Conservation (phyloP, 2,113 vertebrate species). For the Cyrtonyx montezumae region DNA sequence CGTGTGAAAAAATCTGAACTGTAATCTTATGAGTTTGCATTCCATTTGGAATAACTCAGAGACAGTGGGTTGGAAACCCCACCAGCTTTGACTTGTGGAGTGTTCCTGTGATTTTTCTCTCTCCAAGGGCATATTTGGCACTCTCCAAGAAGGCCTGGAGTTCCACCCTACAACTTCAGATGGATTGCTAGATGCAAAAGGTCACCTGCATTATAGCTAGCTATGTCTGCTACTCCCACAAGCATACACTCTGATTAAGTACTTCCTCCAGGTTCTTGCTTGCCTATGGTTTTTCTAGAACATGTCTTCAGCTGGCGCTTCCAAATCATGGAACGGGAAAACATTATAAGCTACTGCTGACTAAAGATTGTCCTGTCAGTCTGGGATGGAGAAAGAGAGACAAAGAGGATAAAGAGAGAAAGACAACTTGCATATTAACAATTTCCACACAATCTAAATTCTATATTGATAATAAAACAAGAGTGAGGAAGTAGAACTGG, state of each 20-base stretch:
- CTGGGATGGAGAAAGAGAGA: background rate
- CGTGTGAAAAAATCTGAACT: background rate
- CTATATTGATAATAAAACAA: background rate
- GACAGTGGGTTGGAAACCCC: background rate
- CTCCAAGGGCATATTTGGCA: background rate
- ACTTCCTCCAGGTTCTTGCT: background rate
- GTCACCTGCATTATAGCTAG: background rate
- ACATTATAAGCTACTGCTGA: background rate
- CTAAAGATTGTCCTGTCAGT: background rate
- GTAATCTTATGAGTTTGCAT: background rate
- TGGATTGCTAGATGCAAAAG: background rate
- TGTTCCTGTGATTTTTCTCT: background rate
- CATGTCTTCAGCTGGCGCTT: background rate
- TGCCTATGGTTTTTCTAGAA: background rate
- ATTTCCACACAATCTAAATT: background rate
- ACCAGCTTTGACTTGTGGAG: background rate
- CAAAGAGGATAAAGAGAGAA: background rate
- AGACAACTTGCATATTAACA: rapidly evolving
- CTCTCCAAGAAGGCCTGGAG: background rate
- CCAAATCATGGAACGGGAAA: background rate
- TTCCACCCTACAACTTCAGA: background rate
- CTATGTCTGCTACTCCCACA: background rate
- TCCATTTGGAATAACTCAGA: background rate
- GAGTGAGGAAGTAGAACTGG: rapidly evolving
- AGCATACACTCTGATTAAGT: background rate